Conservation (phyloP, 2,797 vertebrate genomes). For the Rhynchotus rufescens region DNA sequence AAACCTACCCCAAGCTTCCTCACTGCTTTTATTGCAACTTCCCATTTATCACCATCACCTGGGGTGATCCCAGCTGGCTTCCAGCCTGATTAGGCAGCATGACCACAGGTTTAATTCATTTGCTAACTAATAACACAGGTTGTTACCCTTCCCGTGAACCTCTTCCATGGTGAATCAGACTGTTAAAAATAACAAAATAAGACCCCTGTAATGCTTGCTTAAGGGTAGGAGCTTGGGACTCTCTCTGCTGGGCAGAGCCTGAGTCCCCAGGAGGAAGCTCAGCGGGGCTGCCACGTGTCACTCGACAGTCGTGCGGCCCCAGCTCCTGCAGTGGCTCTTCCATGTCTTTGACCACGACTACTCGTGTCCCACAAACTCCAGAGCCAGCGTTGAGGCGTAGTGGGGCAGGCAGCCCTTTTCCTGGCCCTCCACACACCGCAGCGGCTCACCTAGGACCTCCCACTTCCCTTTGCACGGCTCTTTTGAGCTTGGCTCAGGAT, state of each 20-base stretch:
- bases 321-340: not conserved
- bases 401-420: not conserved
- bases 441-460: not conserved
- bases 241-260: not conserved
- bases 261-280: not conserved
- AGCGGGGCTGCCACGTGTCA: not conserved
- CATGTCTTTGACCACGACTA: not conserved
- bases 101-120: not conserved
- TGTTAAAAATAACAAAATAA: slow-evolving; percentile 23
- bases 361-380: not conserved
- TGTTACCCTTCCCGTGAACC: not conserved
- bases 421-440: not conserved
- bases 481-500: not conserved
- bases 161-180: not conserved
- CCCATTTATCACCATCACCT: not conserved
- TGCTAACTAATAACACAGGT: not conserved
- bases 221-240: not conserved
- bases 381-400: not conserved
- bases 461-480: not conserved
- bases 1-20: not conserved
- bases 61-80: not conserved
- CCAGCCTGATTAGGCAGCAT: not conserved
- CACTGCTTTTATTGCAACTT: not conserved
- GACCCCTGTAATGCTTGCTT: slow-evolving; percentile 11
- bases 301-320: not conserved